Evolutionary conservation across 2,888 invertebrate species (phyloP), one percentile per base, ranked within the genome.

Genomic region (Andrena marginata): DNA sequence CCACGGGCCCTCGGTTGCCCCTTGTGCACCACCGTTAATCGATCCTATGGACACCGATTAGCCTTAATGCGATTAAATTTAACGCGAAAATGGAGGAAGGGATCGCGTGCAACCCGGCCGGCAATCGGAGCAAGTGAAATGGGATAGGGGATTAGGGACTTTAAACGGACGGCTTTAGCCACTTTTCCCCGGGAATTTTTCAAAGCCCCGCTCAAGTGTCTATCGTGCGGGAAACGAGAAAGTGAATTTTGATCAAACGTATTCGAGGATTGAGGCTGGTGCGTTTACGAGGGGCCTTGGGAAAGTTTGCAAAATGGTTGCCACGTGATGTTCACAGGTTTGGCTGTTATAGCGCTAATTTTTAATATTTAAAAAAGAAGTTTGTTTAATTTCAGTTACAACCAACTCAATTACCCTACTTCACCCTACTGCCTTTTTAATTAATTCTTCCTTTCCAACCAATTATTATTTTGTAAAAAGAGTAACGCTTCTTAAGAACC

Each of bases 41-140:
- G 83, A 82, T 75, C 75, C 23, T 71, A 72, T 64, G 67, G 69
- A 62, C 72, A 72, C 75, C 83, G 84, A 84, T 82, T 78, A 82
- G 68, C 51, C 64, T 23, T 84, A 84, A 79, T 72, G 48, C 78
- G 84, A 84, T 84, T 84, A 82, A 72, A 72, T 74, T 67, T 56
- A 56, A 82, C 62, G 65, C 65, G 54, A 23, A 59, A 81, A 51
- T 5, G 42, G 23, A 31, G 49, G 6, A 20, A 20, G n/a, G 26
- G 49, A 33, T 63, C 26, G 13, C 26, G 13, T 49, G 42, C 29
- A 5, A 16, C 20, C 8, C 29, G 8, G 16, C 2, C 56, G 23
- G 16, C 65, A 62, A 71, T 48, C 62, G 20, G 33, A 79, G 10
- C 54, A 23, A 6, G n/a, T 16, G 65, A 56, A 67, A 79, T 16